Base-by-base conservation (phyloP, 2,888 invertebrate species). In the Cotesia congregata region DNA sequence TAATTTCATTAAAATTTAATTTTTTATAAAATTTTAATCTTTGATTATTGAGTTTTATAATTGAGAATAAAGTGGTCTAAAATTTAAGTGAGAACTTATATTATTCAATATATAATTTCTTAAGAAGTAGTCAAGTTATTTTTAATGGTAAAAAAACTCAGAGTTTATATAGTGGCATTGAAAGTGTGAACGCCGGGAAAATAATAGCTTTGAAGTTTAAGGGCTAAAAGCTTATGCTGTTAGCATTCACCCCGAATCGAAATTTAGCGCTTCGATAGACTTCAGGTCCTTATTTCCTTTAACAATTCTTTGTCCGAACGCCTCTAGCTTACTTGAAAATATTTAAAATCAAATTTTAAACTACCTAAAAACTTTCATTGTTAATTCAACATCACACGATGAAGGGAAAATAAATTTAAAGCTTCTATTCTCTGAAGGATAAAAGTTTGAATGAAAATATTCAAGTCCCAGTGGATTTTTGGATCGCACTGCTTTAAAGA, bases 171-270 rank as follows among this genome's bases (percentile, higher is more conserved):
- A 12, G 50, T 50, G 50, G 50, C 12, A 50, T 50, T 50, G 12
- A 50, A 50, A 50, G 50, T 12, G 50, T 12, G 50, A 50, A 50
- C 7, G 50, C 30, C 30, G 50, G 7, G 12, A 50, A 50, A 50
- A 50, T 50, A 50, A 50, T 50, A 50, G 50, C 50, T 50, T 50
- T 50, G 50, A 50, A 50, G 50, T 50, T 50, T 50, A 50, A 50
- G 50, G 50, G 7, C 7, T 50, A 50, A 50, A 50, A 50, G 50
- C 50, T 50, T 12, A 50, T 12, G 50, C 50, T 50, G 50, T 50
- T 50, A 12, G 50, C 50, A 12, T 50, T 50, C 50, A 50, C 50
- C 50, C 50, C 7, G 12, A 50, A 50, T 50, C 50, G 7, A 4
- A 50, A 50, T 50, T 50, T 50, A 3, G 50, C 12, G 50, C 50